phyloP scores from a whole-genome alignment of 2,113 vertebrate genomes.

The Acanthisitta chloris region DNA sequence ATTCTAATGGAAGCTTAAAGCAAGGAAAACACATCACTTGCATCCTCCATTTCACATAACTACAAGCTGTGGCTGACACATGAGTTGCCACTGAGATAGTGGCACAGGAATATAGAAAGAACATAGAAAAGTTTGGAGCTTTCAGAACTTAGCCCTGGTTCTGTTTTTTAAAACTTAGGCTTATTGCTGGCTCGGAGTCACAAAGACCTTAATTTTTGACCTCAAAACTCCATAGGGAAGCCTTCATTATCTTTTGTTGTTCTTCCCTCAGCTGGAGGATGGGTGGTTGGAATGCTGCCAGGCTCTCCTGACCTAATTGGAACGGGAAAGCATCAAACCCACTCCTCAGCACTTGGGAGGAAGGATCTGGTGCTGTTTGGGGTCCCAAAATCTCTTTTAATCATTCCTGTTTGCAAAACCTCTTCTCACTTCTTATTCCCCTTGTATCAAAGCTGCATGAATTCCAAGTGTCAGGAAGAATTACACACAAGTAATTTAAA shows the following conservation, averaged over 20 bases:
- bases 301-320: neutral
- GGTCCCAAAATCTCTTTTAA: neutral
- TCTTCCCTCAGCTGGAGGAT: neutral
- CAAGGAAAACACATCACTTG: neutral
- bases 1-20: neutral
- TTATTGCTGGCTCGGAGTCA: neutral
- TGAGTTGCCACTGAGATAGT: neutral
- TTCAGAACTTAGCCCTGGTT: neutral
- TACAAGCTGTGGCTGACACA: fast-evolving
- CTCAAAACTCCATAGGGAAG: neutral
- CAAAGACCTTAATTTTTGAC: neutral
- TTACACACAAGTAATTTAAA: neutral
- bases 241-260: neutral
- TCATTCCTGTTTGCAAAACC: neutral
- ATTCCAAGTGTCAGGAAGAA: neutral
- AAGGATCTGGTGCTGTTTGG: neutral
- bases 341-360: neutral
- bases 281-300: neutral
- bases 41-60: neutral
- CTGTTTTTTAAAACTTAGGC: neutral
- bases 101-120: neutral
- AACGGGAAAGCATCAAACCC: neutral
- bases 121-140: neutral
- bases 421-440: neutral
- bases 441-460: neutral